Evolutionary conservation across 30 jellyfish, hydroid and myxozoan genomes (phyloP), one percentile per base, ranked within the genome.

Genomic region (Pelagia noctiluca): DNA sequence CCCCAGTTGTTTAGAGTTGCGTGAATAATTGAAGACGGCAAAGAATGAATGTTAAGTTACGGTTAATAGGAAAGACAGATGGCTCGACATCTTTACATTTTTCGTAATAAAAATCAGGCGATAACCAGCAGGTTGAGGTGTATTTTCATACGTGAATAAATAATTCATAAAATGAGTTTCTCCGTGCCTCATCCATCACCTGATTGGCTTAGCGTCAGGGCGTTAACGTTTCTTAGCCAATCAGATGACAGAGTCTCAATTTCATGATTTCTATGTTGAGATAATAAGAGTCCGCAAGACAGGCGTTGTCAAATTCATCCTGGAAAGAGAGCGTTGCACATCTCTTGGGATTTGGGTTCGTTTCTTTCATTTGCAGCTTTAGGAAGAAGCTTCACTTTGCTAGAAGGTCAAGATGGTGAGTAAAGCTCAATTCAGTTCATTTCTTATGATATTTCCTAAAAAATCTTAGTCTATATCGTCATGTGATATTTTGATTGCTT

Each of bases 311-410:
- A 75, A 50, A 50, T 54, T 23, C 54, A 33, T 33, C 74, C 87
- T 75, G 35, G 11, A 34, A 32, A 75, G 87, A 61, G 87, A 53
- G 33, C 87, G 87, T 75, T 32, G 76, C 87, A 75, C 87, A 33
- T 61, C 87, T 50, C 76, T 75, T 75, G 29, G 53, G 87, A 35
- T 36, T 36, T 63, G 75, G 8, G 31, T 18, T 18, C 75, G 16
- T n/a, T 47, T 22, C 22, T 24, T 7, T 28, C 19, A 25, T n/a
- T 31, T 22, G 31, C 75, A 2, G 24, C 3, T 31, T 63, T 63
- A 23, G 38, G 31, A 28, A 31, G 31, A 8, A 63, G 11, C 26
- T 28, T 63, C 31, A n/a, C n/a, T n/a, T n/a, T n/a, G n/a, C n/a
- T n/a, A 52, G 21, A 2, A 52, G 21, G 21, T 19, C 68, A 52